Base-by-base conservation (phyloP, 1,140 invertebrate species). In the Conus betulinus region DNA sequence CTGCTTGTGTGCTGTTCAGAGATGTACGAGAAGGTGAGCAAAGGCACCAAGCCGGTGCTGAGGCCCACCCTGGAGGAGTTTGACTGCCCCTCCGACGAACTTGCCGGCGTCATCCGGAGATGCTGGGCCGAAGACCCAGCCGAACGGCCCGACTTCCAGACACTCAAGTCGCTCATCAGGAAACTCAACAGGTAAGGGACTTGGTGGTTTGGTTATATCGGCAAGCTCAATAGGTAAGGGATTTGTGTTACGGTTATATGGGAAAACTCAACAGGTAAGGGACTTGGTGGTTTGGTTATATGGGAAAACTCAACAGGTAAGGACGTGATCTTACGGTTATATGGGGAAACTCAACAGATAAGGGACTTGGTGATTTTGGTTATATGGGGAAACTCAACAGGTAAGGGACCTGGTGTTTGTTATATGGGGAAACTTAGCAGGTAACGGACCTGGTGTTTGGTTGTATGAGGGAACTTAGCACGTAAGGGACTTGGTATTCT, bases 81-180 rank as follows among this genome's bases (percentile, higher is more conserved):
- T 25, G 95, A 95, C 71, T 94, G 96, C 86, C 96, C 91, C 97
- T 98, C 88, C 97, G 98, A 95, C 96, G 97, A 94, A 92, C 97
- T 99, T 0, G 97, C 97, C 15, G 96, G 97, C 39, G 95, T 99
- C 89, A 99, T 99, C 97, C 96, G 96, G 76, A 96, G 97, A 89
- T 99, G 98, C 93, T 99, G 98, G 98, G 96, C 97, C 0, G 98
- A 99, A 93, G 98, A 99, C 92, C 97, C 98, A 0, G 95, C 96
- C 4, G 98, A 98, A 55, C 95, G 98, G 91, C 98, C 98, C 0
- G 98, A 98, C 95, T 99, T 99, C 93, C 96, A 96, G 13, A 96
- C 97, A 27, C 95, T 99, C 5, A 99, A 99, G 94, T 96, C 97
- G 27, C 97, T 96, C 84, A 97, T 98, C 90, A 90, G 93, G 87